Conservation (phyloP, 2,113 vertebrate genomes). For the Oenanthe oenanthe region DNA sequence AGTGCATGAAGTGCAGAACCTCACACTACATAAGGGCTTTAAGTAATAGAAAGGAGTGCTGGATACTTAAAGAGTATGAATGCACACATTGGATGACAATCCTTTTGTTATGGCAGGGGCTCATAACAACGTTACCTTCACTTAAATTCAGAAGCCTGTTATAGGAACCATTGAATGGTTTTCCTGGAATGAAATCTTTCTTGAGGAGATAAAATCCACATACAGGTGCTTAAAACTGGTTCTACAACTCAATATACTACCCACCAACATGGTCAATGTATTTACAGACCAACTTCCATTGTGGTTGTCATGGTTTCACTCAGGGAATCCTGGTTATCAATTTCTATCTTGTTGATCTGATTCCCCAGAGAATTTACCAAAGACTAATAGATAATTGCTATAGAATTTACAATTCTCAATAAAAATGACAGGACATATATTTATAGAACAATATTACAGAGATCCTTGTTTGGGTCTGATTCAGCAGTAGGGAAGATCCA, state of each 20-base stretch:
- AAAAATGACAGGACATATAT: neutral
- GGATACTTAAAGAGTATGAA: neutral
- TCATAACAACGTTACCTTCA: rapidly evolving
- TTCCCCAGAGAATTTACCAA: neutral
- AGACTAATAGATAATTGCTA: neutral
- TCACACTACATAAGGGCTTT: neutral
- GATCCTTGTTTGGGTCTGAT: neutral
- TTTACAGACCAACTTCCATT: neutral
- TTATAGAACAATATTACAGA: neutral
- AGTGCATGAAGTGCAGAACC: neutral
- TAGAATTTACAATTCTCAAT: neutral
- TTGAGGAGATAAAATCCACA: neutral
- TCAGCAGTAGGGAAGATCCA: neutral
- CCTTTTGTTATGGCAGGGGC: neutral
- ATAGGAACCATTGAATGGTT: neutral
- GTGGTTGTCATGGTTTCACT: neutral
- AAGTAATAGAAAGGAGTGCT: neutral
- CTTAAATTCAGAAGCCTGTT: neutral
- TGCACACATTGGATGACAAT: neutral
- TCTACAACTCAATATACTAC: neutral
- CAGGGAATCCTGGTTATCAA: neutral
- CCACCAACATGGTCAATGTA: neutral
- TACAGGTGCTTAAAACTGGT: neutral
- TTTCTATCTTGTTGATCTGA: neutral
- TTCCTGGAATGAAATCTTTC: neutral